phyloP scores from a whole-genome alignment of 2,113 vertebrate genomes.

The Vidua macroura region DNA sequence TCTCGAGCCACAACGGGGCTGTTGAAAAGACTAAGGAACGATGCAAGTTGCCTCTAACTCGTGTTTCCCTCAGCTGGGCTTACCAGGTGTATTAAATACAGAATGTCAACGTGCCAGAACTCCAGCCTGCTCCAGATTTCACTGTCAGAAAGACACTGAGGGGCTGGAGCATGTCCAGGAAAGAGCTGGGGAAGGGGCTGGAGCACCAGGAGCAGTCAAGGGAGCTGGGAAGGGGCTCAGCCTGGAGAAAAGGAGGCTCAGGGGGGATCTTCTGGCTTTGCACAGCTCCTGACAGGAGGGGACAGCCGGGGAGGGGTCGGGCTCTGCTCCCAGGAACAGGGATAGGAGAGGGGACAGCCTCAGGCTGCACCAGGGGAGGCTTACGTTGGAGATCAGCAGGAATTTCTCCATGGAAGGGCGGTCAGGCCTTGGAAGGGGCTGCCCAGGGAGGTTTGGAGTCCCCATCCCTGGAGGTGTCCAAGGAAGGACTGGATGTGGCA shows the following conservation, averaged over 20 bases:
- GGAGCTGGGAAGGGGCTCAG: not conserved
- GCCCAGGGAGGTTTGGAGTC: not conserved
- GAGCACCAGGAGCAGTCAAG: accelerated
- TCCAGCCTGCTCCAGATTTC: not conserved
- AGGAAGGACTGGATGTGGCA: accelerated
- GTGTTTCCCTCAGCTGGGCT: not conserved
- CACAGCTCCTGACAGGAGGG: not conserved
- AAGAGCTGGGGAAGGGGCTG: not conserved
- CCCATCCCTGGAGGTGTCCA: too few relatives aligned
- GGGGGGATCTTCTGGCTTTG: not conserved
- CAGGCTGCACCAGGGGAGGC: accelerated
- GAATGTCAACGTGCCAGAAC: not conserved
- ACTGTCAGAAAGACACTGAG: not conserved
- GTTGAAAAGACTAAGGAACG: not conserved
- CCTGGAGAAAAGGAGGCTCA: not conserved
- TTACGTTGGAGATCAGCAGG: not conserved
- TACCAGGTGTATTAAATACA: not conserved
- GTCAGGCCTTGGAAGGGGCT: accelerated
- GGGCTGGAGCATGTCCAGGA: accelerated
- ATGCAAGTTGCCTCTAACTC: not conserved
- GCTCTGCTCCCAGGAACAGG: not conserved
- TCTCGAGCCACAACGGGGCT: not conserved
- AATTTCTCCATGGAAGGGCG: not conserved
- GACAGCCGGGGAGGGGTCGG: accelerated
- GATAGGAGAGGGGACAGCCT: not conserved